Percentiles rank a stretch among this genome's conserved stretches.
Conservation (phyloP, 2,113 vertebrate genomes). For the Crotalus viridis region DNA sequence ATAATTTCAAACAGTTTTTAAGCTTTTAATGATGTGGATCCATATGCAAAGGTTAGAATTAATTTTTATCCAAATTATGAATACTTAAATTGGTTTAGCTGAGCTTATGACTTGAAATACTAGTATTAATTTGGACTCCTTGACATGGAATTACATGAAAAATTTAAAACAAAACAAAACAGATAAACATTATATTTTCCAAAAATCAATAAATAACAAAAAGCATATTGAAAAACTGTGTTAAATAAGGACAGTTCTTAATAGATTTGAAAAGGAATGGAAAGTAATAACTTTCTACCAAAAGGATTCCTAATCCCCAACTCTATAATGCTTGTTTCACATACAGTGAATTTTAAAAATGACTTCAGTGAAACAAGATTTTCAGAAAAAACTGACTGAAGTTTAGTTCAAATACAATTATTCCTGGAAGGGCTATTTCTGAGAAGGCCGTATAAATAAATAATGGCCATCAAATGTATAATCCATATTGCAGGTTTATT, state of each 20-base stretch:
- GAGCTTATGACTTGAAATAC: background rate
- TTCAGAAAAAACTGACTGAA: background rate
- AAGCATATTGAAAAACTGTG: background rate
- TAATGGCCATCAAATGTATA: background rate
- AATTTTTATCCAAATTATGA: background rate
- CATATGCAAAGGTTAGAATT: background rate
- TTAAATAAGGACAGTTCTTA: background rate
- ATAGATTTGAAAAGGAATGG: background rate
- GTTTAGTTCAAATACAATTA: background rate
- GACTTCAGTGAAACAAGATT: background rate
- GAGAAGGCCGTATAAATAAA: background rate
- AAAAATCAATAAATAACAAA: conserved; percentile 50
- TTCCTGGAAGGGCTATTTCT: accelerated
- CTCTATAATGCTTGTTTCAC: background rate
- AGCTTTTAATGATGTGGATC: background rate
- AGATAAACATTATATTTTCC: conserved; percentile 7
- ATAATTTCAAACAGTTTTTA: background rate
- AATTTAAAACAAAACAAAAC: conserved; percentile 6
- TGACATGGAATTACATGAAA: background rate
- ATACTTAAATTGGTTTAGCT: background rate
- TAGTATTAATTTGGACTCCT: background rate
- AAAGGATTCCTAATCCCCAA: background rate
- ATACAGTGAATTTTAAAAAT: background rate
- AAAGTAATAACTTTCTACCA: background rate
- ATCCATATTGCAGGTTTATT: background rate